A percentile compares a stretch with the other conserved stretches of the same genome.
Evolutionary conservation across 2,113 vertebrate species (phyloP).

Genomic region (Phoxinus phoxinus): DNA sequence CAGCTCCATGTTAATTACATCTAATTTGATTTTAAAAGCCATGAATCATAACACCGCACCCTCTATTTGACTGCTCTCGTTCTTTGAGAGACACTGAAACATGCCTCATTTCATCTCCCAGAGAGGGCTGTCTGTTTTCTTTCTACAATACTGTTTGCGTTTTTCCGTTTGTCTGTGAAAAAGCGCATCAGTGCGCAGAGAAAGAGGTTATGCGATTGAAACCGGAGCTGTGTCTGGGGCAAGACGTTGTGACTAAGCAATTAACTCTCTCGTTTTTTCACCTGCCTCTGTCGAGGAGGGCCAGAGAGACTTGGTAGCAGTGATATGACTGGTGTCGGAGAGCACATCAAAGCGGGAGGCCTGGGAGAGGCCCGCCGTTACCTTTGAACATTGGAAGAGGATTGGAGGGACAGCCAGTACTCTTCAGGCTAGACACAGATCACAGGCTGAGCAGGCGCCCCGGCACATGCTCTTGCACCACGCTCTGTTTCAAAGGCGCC

Average conservation of each 20-base stretch:
- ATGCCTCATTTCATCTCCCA: not conserved
- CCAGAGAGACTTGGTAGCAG: conserved; percentile 79
- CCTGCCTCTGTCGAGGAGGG: conserved; percentile 73
- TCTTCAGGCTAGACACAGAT: conserved; percentile 81
- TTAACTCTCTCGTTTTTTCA: conserved; percentile 71
- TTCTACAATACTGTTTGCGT: conserved; percentile 63
- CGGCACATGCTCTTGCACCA: conserved; percentile 38
- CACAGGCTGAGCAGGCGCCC: conserved; percentile 73
- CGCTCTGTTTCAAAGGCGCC: conserved; percentile 36
- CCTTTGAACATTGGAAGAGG: conserved; percentile 86
- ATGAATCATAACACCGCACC: conserved; percentile 1
- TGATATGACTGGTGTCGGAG: conserved; percentile 85
- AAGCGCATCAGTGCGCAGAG: conserved; percentile 43
- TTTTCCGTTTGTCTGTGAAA: conserved; percentile 31
- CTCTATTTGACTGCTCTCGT: not conserved
- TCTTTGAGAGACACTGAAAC: not conserved
- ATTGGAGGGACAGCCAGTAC: conserved; percentile 81
- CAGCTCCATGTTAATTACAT: conserved; percentile 47
- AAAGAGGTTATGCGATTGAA: conserved; percentile 64
- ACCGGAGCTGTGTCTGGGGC: conserved; percentile 67
- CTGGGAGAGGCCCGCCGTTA: conserved; percentile 67
- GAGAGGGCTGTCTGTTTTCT: conserved; percentile 52
- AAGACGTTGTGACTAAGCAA: conserved; percentile 81
- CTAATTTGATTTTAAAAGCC: conserved; percentile 11
- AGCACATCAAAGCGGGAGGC: conserved; percentile 84